phyloP scores from a whole-genome alignment of 2,888 invertebrate species.

The Mythimna lalbum region DNA sequence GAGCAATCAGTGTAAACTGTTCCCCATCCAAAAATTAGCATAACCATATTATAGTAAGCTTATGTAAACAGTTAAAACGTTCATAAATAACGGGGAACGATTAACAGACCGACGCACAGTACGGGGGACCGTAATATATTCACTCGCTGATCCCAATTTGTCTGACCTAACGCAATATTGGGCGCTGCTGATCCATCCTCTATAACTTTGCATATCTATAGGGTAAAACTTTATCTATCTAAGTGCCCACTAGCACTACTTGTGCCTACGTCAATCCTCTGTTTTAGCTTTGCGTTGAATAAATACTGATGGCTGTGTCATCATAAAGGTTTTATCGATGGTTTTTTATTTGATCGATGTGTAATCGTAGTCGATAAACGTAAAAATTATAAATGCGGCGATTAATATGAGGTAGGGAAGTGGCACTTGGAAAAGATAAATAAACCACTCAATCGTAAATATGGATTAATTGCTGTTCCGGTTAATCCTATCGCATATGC shows the following conservation, averaged over 20 bases:
- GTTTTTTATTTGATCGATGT: neutral
- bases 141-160: constrained; percentile 89
- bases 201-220: constrained; percentile 75
- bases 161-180: constrained; percentile 89
- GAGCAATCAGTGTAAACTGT: constrained; percentile 34
- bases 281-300: constrained; percentile 2
- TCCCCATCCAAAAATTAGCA: constrained; percentile 45
- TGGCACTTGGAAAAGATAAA: constrained; percentile 21
- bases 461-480: constrained; percentile 21
- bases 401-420: constrained; percentile 15
- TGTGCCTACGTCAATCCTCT: neutral
- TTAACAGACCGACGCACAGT: constrained; percentile 88
- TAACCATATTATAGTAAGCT: constrained; percentile 56
- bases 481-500: constrained; percentile 29
- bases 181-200: constrained; percentile 73
- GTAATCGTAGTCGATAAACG: neutral
- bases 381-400: neutral
- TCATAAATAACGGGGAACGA: constrained; percentile 88
- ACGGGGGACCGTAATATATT: constrained; percentile 88
- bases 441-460: constrained; percentile 22
- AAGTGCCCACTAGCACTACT: constrained; percentile 18
- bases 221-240: constrained; percentile 54
- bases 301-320: neutral
- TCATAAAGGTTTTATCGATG: neutral
- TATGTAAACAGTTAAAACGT: constrained; percentile 74